Base-by-base conservation (phyloP, 2,888 invertebrate genomes). In the Eupithecia tripunctaria region DNA sequence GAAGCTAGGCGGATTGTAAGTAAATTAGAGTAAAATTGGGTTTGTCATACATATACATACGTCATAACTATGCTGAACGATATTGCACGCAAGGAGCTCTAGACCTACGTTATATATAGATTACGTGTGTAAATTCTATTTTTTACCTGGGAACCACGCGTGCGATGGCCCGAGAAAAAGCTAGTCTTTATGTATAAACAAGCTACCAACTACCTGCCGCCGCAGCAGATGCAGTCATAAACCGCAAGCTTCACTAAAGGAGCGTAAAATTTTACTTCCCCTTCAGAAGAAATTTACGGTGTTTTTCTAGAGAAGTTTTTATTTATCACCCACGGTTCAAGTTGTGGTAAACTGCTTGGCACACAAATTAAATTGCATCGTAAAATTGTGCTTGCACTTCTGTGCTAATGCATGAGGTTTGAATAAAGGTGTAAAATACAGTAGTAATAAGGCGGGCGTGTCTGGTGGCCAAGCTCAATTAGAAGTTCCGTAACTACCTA, bases 201-300 rank as follows among this genome's bases (percentile, higher is more conserved):
- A 60, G 8, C 8, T 32, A 18, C 66, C n/a, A 60, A 41, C 27
- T 41, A 56, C 18, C 64, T 10, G 72, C 18, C 32, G 43, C 59
- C 43, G 7, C 0, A 36, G 25, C n/a, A 65, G 68, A 64, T 25
- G 47, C 21, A 18, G 4, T 43, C 18, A 63, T 29, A 64, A 32
- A 72, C 21, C 21, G 56, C 25, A 56, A 59, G 71, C 62, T 70
- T 56, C 63, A 41, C 29, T 62, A 25, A 25, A 32, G 18, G 56
- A 56, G 43, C 64, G 70, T 73, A 73, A 73, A 73, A 70, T 32
- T 73, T 62, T 59, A 70, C 63, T 56, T 25, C 63, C 56, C 25
- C 56, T 69, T 7, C 43, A 29, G 60, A 51, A 18, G 51, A 38
- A 62, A 69, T 73, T 70, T 70, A 73, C 41, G 43, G 56, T 59